phyloP scores from a whole-genome alignment of 2,113 vertebrate species.

The Charina bottae region DNA sequence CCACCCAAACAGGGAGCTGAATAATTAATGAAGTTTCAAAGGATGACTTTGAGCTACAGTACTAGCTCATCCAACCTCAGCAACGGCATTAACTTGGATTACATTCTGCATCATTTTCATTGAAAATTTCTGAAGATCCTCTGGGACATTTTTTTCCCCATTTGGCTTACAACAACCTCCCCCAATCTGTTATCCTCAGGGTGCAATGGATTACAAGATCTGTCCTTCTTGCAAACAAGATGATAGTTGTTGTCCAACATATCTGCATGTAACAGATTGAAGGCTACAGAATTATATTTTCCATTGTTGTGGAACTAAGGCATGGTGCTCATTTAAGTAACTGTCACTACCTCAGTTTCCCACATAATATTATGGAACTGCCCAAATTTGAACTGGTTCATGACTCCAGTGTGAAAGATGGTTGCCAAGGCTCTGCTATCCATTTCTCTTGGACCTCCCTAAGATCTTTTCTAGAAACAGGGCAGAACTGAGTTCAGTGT shows the following conservation, averaged over 20 bases:
- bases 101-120: not conserved
- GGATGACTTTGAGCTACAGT: not conserved
- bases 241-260: not conserved
- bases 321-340: not conserved
- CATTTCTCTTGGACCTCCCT: not conserved
- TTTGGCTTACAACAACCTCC: not conserved
- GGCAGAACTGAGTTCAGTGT: not conserved
- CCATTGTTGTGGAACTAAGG: not conserved
- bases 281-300: not conserved
- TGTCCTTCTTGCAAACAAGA: not conserved
- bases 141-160: not conserved
- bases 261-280: not conserved
- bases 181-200: not conserved
- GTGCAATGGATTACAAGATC: not conserved
- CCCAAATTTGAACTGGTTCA: not conserved
- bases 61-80: not conserved
- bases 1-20: not conserved
- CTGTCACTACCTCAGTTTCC: too few species aligned
- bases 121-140: not conserved
- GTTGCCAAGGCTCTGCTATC: not conserved
- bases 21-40: not conserved
- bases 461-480: not conserved
- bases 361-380: not conserved
- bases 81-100: not conserved
- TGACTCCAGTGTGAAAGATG: not conserved